A percentile compares a stretch with the other conserved stretches of the same genome.
Conservation (phyloP, 2,888 invertebrate species). For the Diploptera punctata region DNA sequence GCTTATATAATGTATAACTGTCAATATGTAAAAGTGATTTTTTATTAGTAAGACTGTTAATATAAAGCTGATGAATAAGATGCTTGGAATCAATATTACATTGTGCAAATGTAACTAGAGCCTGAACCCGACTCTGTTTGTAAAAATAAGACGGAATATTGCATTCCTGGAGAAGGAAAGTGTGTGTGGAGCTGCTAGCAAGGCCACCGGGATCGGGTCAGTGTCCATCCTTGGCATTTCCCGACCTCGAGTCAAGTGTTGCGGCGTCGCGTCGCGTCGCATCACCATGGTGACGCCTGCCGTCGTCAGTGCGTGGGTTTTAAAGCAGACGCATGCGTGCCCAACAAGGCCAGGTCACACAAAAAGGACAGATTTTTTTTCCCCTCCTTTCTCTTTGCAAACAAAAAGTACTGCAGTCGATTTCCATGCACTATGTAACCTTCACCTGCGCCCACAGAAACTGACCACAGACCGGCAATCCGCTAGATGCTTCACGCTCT, state of each 20-base stretch:
- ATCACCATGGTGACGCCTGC: conserved; percentile 37
- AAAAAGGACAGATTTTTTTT: neutral
- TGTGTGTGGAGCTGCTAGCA: conserved; percentile 1
- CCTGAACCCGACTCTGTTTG: no score
- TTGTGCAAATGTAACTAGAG: no score
- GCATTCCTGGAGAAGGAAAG: no score
- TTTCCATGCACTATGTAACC: conserved; percentile 5
- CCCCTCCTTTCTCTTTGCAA: neutral
- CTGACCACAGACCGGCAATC: no score
- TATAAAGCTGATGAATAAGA: no score
- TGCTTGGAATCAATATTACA: no score
- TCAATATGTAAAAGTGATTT: no score
- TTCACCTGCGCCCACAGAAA: neutral
- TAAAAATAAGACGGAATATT: no score
- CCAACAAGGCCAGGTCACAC: neutral
- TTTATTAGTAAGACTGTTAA: no score
- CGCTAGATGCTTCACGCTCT: no score
- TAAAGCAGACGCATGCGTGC: conserved; percentile 1
- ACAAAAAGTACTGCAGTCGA: conserved; percentile 15
- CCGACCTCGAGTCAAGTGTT: conserved; percentile 29
- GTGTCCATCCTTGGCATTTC: conserved; percentile 43
- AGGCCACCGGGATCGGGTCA: conserved; percentile 37
- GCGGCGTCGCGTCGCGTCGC: conserved; percentile 37
- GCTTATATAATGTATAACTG: no score
- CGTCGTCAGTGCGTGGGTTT: neutral